Percentiles rank a stretch among this genome's conserved stretches.
These are phyloP conservation scores for Zaprionus lineosus DNA, from an alignment of 2,888 invertebrate species.

Conservation along the genomic window DNA sequence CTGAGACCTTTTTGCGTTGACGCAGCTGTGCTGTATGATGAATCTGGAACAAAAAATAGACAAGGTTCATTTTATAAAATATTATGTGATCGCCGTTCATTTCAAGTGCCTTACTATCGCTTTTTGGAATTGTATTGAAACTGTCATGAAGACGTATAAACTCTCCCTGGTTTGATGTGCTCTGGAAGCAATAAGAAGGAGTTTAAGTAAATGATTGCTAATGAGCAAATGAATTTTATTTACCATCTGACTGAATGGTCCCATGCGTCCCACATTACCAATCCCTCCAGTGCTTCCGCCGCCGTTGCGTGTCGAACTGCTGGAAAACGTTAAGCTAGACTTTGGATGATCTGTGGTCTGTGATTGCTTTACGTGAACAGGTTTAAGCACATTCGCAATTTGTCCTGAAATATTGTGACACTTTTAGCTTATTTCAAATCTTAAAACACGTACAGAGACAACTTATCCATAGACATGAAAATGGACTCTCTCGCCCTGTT, in stretches of 20 bases:
- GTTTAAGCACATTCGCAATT: slow-evolving; percentile 80
- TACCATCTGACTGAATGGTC: slow-evolving; percentile 78
- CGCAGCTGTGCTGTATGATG: slow-evolving; percentile 77
- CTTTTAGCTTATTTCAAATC: background rate
- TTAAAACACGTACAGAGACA: slow-evolving; percentile 2
- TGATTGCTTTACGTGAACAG: slow-evolving; percentile 76
- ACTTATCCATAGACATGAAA: too few species aligned
- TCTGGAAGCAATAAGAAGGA: slow-evolving; percentile 51
- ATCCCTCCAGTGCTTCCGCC: slow-evolving; percentile 49
- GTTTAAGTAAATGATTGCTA: background rate
- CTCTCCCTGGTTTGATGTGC: slow-evolving; percentile 78
- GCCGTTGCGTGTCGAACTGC: slow-evolving; percentile 56
- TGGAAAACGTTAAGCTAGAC: slow-evolving; percentile 50
- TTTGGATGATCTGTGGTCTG: slow-evolving; percentile 63
- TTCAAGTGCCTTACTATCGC: slow-evolving; percentile 76
- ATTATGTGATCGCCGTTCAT: background rate
- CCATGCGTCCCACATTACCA: slow-evolving; percentile 69
- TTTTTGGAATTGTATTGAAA: slow-evolving; percentile 73
- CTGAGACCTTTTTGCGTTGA: slow-evolving; percentile 69
- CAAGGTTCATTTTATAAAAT: too few species aligned
- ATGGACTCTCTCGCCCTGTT: too few species aligned
- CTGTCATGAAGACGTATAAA: slow-evolving; percentile 79
- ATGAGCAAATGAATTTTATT: too few species aligned
- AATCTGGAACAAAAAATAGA: too few species aligned
- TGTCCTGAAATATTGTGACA: slow-evolving; percentile 67